Evolutionary conservation across 2,888 invertebrate species (phyloP).

Genomic region (Lutraria lutraria): DNA sequence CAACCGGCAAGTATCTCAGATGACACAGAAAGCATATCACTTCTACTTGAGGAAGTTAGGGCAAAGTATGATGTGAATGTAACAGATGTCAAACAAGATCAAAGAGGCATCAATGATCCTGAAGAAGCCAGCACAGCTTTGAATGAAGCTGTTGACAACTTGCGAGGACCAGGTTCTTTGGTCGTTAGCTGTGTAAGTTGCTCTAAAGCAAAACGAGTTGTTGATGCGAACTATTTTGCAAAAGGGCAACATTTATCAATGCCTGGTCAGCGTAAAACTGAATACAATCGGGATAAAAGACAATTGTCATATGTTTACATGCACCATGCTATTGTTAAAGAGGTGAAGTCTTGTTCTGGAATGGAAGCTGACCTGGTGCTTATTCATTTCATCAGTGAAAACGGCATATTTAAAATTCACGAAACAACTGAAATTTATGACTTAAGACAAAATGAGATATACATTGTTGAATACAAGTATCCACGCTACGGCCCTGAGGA

Average conservation of each 20-base stretch:
- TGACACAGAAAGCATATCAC: background rate
- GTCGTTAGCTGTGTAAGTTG: constrained; percentile 38
- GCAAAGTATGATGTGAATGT: background rate
- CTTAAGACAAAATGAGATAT: constrained; percentile 20
- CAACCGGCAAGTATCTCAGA: background rate
- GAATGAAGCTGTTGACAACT: background rate
- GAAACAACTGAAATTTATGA: constrained; percentile 3
- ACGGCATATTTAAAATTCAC: background rate
- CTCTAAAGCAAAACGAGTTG: constrained; percentile 30
- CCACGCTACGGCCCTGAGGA: constrained; percentile 18
- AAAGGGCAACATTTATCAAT: constrained; percentile 41
- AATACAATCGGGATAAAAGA: background rate
- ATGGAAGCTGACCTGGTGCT: constrained; percentile 18
- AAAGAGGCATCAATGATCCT: background rate
- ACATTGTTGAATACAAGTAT: constrained; percentile 19
- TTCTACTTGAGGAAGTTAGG: constrained; percentile 23
- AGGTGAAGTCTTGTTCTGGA: constrained; percentile 9
- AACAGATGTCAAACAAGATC: background rate
- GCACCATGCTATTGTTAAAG: constrained; percentile 47
- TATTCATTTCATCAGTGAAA: constrained; percentile 27
- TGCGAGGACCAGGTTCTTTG: background rate
- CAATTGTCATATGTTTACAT: constrained; percentile 24
- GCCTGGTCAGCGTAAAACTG: constrained; percentile 22
- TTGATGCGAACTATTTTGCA: constrained; percentile 1
- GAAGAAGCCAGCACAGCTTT: background rate